These are phyloP conservation scores for Drosophila willistoni DNA, from an alignment of 1,140 invertebrate species.

Conservation along the genomic window DNA sequence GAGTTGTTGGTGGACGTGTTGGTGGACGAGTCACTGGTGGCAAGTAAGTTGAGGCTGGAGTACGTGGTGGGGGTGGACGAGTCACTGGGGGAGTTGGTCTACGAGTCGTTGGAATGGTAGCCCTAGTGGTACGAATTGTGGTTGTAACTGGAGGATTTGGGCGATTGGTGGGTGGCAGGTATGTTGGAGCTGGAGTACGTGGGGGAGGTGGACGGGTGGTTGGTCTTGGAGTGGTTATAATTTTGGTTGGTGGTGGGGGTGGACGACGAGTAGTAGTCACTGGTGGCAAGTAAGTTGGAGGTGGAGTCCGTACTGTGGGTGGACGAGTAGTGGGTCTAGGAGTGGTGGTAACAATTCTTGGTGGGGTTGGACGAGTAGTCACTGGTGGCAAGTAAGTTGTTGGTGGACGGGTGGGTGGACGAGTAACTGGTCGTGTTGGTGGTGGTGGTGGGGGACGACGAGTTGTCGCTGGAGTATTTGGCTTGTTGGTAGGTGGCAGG, in stretches of 20 bases:
- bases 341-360: too few species aligned
- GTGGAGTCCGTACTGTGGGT: constrained; percentile 34
- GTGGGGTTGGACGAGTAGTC: background rate
- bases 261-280: constrained; percentile 40
- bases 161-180: constrained; percentile 41
- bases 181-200: constrained; percentile 27
- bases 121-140: constrained; percentile 33
- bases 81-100: constrained; percentile 41
- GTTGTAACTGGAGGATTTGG: constrained; percentile 38
- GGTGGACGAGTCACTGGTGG: constrained; percentile 36
- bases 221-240: constrained; percentile 36
- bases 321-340: constrained; percentile 1
- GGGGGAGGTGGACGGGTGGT: constrained; percentile 45
- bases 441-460: constrained; percentile 24
- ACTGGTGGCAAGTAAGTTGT: constrained; percentile 63
- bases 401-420: constrained; percentile 30
- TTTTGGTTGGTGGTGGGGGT: constrained; percentile 1
- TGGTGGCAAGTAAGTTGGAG: constrained; percentile 61
- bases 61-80: constrained; percentile 44
- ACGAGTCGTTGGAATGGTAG: constrained; percentile 37
- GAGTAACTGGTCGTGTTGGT: constrained; percentile 32
- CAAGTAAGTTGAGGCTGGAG: constrained; percentile 18
- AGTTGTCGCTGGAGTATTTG: too few species aligned
- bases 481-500: too few species aligned
- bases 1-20: constrained; percentile 22